Conservation (phyloP, 2,113 vertebrate species). For the Rhynchopsitta pachyrhyncha region DNA sequence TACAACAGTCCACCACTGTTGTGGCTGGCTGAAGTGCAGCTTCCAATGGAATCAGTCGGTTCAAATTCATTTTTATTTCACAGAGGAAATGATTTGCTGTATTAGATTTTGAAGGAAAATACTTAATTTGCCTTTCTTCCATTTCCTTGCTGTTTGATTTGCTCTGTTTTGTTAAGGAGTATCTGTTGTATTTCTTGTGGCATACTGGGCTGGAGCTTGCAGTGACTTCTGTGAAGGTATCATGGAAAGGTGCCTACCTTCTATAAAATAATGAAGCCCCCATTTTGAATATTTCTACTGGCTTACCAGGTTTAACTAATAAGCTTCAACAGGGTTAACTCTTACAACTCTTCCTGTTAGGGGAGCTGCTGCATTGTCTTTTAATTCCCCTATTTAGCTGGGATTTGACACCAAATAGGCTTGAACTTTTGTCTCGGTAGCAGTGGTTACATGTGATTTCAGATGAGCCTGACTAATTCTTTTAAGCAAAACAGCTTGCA, state of each 20-base stretch:
- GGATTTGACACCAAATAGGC: slow-evolving; percentile 36
- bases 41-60: neutral
- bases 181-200: neutral
- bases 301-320: neutral
- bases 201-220: neutral
- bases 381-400: slow-evolving; percentile 32
- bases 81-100: neutral
- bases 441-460: slow-evolving; percentile 5
- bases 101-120: neutral
- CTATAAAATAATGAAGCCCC: neutral
- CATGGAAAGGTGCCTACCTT: neutral
- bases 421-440: neutral
- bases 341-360: slow-evolving; percentile 1
- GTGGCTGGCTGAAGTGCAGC: neutral
- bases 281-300: neutral
- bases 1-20: neutral
- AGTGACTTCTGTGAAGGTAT: neutral
- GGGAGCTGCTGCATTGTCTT: neutral
- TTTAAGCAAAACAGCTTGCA: slow-evolving; percentile 22
- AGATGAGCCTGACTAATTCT: slow-evolving; percentile 16
- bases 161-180: neutral
- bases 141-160: neutral
- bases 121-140: neutral
- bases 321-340: neutral
- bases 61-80: neutral